phyloP scores from a whole-genome alignment of 2,797 vertebrate species.

The Aldrovandia affinis region DNA sequence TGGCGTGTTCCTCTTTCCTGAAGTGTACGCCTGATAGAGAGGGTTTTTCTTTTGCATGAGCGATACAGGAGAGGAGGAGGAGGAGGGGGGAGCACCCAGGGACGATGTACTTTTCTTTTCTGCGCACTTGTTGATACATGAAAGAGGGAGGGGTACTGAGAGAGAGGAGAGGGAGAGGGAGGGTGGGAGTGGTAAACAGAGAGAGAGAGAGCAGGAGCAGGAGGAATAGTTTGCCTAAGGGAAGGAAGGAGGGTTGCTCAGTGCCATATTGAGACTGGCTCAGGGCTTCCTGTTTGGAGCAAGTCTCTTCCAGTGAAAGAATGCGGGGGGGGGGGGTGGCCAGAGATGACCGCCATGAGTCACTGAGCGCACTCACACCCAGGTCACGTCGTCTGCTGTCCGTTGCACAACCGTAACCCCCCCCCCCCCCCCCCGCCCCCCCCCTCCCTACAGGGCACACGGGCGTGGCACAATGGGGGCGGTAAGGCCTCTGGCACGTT shows the following conservation, averaged over 20 bases:
- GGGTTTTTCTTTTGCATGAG: constrained; percentile 20
- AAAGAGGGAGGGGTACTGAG: constrained; percentile 64
- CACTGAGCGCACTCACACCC: not conserved
- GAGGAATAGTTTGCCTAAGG: constrained; percentile 24
- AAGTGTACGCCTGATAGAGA: constrained; percentile 24
- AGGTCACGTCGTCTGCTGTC: not conserved
- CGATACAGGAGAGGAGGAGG: constrained; percentile 6
- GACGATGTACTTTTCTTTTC: constrained; percentile 47
- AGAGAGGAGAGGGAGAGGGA: not conserved
- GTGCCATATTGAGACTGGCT: constrained; percentile 49
- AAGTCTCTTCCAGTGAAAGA: constrained; percentile 29
- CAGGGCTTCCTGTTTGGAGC: constrained; percentile 55
- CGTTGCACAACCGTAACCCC: not conserved
- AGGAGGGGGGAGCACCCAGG: constrained; percentile 59
- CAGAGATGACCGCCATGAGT: not conserved
- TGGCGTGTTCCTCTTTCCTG: constrained; percentile 29
- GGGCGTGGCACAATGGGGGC: too few relatives aligned
- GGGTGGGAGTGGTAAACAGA: constrained; percentile 30
- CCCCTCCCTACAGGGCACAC: too few relatives aligned
- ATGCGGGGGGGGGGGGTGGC: constrained; percentile 11
- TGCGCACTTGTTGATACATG: constrained; percentile 69
- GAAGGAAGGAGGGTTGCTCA: constrained; percentile 26
- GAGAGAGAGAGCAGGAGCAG: not conserved
- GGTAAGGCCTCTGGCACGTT: too few relatives aligned
- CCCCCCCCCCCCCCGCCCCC: not conserved